phyloP scores from a whole-genome alignment of 2,888 invertebrate genomes.

The Lasioglossum pauxillum region DNA sequence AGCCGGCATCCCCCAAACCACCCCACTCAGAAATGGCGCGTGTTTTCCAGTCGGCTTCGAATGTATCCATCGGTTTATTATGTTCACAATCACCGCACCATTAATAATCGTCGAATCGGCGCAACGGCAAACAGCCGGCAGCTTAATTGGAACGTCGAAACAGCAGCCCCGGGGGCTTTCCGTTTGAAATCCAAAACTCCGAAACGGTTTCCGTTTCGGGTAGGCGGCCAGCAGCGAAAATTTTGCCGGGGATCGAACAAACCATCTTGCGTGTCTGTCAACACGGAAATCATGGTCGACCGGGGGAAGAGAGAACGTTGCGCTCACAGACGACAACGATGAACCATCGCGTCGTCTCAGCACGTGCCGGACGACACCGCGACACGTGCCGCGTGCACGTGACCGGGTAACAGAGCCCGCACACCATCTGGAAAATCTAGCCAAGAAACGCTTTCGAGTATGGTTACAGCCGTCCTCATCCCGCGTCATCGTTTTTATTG shows the following conservation, averaged over 20 bases:
- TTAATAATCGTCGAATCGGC: constrained; percentile 68
- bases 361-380: constrained; percentile 72
- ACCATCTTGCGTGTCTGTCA: constrained; percentile 54
- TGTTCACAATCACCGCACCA: constrained; percentile 52
- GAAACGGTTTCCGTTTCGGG: constrained; percentile 40
- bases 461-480: not conserved
- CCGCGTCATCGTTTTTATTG: not conserved
- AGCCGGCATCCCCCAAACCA: constrained; percentile 48
- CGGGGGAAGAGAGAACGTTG: constrained; percentile 23
- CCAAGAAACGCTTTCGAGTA: constrained; percentile 28
- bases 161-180: constrained; percentile 25
- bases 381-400: constrained; percentile 75
- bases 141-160: constrained; percentile 60
- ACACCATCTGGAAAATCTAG: constrained; percentile 68
- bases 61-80: constrained; percentile 48
- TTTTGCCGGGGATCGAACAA: constrained; percentile 31
- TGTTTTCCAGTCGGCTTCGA: constrained; percentile 35
- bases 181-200: constrained; percentile 45
- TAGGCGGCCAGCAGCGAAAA: constrained; percentile 20
- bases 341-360: constrained; percentile 32
- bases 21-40: constrained; percentile 44
- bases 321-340: constrained; percentile 40
- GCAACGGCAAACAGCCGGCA: constrained; percentile 33
- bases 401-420: constrained; percentile 66
- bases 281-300: constrained; percentile 53